Evolutionary conservation across 2,113 vertebrate genomes (phyloP), one percentile per base, ranked within the genome.

Genomic region (Actenoides lindsayi): DNA sequence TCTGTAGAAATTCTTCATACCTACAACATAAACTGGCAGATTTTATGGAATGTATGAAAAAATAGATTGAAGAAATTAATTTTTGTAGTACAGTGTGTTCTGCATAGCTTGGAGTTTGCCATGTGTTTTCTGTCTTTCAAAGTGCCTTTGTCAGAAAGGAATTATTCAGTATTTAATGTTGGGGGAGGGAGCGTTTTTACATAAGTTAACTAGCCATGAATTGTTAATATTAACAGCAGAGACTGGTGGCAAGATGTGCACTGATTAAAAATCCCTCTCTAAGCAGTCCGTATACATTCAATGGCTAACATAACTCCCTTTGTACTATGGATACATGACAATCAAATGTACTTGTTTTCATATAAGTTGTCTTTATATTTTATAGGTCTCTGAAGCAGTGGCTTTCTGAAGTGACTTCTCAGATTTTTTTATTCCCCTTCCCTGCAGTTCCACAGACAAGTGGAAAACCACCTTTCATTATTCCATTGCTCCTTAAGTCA

Each of bases 211-310:
- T 82, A 44, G 60, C 62, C 51, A 48, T 92, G 83, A 50, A 57
- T 78, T 78, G 62, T 95, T 92, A 96, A 90, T 93, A 90, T 81
- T 95, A 94, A 71, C 39, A 87, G 68, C 68, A 60, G 48, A 77
- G 68, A 17, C 60, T 83, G 39, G 41, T 90, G 73, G 50, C 0
- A 0, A 81, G 33, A 78, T 80, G 30, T 33, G 71, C 39, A 35
- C 75, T 77, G 67, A 80, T 90, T 78, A 93, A 92, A 95, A 96
- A 83, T 74, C 23, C 6, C 21, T 59, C 8, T 83, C 14, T 83
- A 62, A 54, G n/a, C 63, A 62, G 54, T 57, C 48, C 37, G 12
- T 33, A 4, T 68, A 17, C 3, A 10, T 25, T 59, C 4, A 31
- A 16, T 57, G 25, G 13, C 56, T 80, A 27, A 9, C 9, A 71